These are phyloP conservation scores for Galemys pyrenaicus DNA, from an alignment of 2,113 vertebrate genomes.

Conservation along the genomic window DNA sequence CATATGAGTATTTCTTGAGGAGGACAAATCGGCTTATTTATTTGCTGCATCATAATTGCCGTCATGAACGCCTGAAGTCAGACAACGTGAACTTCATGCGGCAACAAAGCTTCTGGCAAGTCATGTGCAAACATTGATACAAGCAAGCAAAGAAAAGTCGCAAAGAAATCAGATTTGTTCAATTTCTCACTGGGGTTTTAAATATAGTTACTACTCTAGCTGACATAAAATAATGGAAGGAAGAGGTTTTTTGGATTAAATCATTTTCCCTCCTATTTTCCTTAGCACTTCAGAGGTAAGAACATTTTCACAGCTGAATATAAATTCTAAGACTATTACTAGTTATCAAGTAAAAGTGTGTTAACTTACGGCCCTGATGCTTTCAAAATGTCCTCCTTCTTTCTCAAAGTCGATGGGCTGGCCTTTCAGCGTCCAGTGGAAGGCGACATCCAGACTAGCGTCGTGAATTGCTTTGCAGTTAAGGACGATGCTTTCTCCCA, in stretches of 20 bases:
- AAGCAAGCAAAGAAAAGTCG: not conserved
- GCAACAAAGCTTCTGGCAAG: not conserved
- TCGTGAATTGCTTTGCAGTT: constrained; percentile 96
- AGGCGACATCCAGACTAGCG: constrained; percentile 91
- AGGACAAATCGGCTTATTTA: not conserved
- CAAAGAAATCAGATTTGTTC: not conserved
- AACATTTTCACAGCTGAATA: not conserved
- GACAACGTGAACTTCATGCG: not conserved
- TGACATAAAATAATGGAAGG: not conserved
- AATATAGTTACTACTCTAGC: constrained; percentile 19
- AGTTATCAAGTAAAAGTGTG: constrained; percentile 36
- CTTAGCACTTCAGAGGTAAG: not conserved
- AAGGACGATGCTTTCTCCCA: constrained; percentile 97
- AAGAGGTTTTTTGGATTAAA: not conserved
- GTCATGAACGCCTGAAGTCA: not conserved
- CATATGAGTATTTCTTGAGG: not conserved
- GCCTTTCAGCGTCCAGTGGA: constrained; percentile 94
- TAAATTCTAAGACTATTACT: constrained; percentile 18
- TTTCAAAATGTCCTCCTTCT: constrained; percentile 96
- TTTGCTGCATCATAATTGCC: not conserved
- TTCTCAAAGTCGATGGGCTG: constrained; percentile 92
- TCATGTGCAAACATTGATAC: not conserved
- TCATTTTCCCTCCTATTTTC: not conserved
- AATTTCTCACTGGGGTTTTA: not conserved
- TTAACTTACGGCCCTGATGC: constrained; percentile 95